A percentile compares a stretch with the other conserved stretches of the same genome.
phyloP scores from a whole-genome alignment of 2,888 invertebrate species.

The Harpalus rufipes region DNA sequence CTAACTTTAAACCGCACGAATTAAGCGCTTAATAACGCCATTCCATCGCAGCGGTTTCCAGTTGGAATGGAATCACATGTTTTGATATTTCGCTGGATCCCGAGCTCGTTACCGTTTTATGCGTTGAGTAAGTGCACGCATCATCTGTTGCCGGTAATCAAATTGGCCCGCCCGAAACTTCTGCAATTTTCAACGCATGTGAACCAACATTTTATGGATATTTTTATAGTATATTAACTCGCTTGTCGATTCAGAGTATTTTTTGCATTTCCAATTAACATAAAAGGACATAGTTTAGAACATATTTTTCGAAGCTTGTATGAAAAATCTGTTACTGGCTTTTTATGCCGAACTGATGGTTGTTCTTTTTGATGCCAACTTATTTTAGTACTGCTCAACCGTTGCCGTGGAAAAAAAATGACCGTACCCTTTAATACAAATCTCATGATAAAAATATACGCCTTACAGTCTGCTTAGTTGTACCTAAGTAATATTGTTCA shows the following conservation, averaged over 20 bases:
- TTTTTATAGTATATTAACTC: constrained; percentile 13
- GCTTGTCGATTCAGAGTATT: neutral
- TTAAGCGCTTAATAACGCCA: constrained; percentile 59
- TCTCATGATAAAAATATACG: too few species aligned
- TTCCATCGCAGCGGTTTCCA: constrained; percentile 36
- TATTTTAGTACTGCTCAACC: too few species aligned
- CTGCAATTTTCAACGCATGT: constrained; percentile 29
- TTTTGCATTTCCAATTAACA: neutral
- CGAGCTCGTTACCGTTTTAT: constrained; percentile 50
- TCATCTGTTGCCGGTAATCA: constrained; percentile 57
- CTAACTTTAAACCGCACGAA: constrained; percentile 57
- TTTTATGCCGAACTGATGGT: too few species aligned
- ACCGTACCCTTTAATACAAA: too few species aligned
- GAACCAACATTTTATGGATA: constrained; percentile 9
- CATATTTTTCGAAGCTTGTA: too few species aligned
- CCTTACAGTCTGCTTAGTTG: too few species aligned
- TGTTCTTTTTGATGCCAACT: too few species aligned
- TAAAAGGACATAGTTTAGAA: too few species aligned
- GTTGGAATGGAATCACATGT: constrained; percentile 58
- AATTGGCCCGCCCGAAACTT: constrained; percentile 34
- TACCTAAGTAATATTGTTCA: too few species aligned
- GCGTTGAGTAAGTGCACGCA: constrained; percentile 50
- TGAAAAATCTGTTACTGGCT: too few species aligned
- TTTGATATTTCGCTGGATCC: constrained; percentile 55
- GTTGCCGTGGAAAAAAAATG: too few species aligned